Conservation (phyloP, 1,140 invertebrate species). For the Drosophila mojavensis region DNA sequence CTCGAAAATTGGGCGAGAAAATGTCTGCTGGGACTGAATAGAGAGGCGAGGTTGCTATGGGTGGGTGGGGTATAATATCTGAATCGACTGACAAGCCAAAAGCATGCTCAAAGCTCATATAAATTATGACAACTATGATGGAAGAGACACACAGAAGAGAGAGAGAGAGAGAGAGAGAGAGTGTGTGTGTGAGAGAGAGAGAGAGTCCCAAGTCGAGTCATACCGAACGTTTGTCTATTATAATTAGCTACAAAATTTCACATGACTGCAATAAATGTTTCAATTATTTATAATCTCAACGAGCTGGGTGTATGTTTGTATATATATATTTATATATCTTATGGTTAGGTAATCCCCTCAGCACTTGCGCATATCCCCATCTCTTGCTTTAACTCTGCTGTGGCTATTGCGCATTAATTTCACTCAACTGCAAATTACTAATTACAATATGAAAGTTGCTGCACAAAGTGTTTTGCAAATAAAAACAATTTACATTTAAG, state of each 20-base stretch:
- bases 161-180: conserved; percentile 17
- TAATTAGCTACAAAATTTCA: conserved; percentile 79
- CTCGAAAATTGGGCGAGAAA: conserved; percentile 48
- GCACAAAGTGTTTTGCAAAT: conserved; percentile 33
- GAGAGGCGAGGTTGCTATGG: not conserved
- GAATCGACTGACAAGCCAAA: conserved; percentile 22
- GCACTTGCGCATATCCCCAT: conserved; percentile 7
- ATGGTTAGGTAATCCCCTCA: conserved; percentile 30
- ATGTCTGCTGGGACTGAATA: conserved; percentile 8
- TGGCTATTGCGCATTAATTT: conserved; percentile 68
- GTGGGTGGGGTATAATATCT: not conserved
- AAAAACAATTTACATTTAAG: conserved; percentile 36
- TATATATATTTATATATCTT: conserved; percentile 1
- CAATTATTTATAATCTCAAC: conserved; percentile 75
- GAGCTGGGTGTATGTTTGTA: not conserved
- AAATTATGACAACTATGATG: conserved; percentile 75
- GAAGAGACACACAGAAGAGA: conserved; percentile 10
- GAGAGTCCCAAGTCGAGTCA: conserved; percentile 7
- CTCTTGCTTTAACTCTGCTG: conserved; percentile 2
- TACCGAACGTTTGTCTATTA: conserved; percentile 59
- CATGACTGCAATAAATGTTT: conserved; percentile 81
- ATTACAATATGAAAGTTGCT: conserved; percentile 58
- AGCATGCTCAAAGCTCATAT: conserved; percentile 53
- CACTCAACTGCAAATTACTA: conserved; percentile 57
- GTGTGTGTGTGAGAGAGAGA: conserved; percentile 8